Percentiles rank a stretch among this genome's conserved stretches.
Conservation (phyloP, 2,113 vertebrate species). For the Maccullochella peelii region DNA sequence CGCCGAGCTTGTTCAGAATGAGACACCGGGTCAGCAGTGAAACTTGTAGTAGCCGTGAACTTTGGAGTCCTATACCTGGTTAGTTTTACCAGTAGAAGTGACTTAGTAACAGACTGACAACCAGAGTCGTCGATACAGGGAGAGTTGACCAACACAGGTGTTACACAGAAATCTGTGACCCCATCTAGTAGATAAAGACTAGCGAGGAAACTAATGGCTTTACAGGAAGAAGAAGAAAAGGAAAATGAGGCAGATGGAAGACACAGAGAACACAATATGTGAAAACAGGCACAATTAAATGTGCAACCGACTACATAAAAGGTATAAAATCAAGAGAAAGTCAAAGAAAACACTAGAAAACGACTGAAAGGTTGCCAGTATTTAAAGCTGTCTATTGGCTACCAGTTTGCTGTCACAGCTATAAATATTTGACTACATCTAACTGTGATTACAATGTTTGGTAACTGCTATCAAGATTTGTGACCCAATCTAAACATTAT, state of each 20-base stretch:
- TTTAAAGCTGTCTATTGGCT: no score
- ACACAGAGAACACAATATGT: neutral
- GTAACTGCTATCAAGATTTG: no score
- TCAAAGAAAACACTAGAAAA: neutral
- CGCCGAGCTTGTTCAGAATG: constrained; percentile 91
- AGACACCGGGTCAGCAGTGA: constrained; percentile 89
- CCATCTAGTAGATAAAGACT: neutral
- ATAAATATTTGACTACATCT: no score
- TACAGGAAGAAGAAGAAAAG: no score
- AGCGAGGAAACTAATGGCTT: neutral
- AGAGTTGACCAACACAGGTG: neutral
- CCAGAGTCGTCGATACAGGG: neutral
- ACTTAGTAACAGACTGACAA: neutral
- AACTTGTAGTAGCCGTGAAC: constrained; percentile 50
- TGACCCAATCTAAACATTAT: no score
- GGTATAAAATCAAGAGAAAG: neutral
- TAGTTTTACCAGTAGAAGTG: constrained; percentile 42
- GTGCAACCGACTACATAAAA: neutral
- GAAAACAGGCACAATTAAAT: neutral
- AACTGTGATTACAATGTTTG: no score
- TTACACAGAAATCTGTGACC: constrained; percentile 4
- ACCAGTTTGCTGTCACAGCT: neutral
- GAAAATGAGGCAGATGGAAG: no score
- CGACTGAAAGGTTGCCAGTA: neutral
- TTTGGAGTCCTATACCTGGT: constrained; percentile 45